Percentiles rank a stretch among this genome's conserved stretches.
Conservation (phyloP, 2,888 invertebrate species). For the Muschampia plurimacula region DNA sequence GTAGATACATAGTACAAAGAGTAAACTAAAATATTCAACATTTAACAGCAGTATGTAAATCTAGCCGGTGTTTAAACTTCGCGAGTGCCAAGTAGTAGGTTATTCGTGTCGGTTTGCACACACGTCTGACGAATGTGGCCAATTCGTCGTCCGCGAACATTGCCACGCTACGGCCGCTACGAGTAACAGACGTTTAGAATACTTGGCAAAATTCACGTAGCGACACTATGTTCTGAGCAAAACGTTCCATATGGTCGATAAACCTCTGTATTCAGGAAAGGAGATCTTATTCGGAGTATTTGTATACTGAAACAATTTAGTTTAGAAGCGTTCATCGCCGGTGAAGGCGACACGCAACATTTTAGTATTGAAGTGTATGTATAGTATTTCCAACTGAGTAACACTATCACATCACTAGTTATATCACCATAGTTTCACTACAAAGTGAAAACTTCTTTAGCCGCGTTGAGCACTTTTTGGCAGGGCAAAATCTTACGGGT, state of each 20-base stretch:
- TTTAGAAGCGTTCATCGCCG: too few species aligned
- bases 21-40: neutral
- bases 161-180: neutral
- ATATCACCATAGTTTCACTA: too few species aligned
- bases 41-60: conserved; percentile 40
- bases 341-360: too few species aligned
- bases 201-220: conserved; percentile 33
- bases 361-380: too few species aligned
- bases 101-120: conserved; percentile 13
- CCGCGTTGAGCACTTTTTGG: too few species aligned
- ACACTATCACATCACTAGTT: too few species aligned
- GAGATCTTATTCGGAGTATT: neutral
- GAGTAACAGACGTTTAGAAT: conserved; percentile 14
- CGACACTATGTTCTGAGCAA: neutral
- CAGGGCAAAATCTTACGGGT: too few species aligned
- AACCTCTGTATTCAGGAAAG: neutral
- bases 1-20: too few species aligned
- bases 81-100: conserved; percentile 43
- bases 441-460: too few species aligned
- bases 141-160: conserved; percentile 26
- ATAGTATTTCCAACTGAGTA: too few species aligned
- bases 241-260: neutral
- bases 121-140: conserved; percentile 33
- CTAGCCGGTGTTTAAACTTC: conserved; percentile 37
- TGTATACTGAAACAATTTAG: neutral